A percentile compares a stretch with the other conserved stretches of the same genome.
Evolutionary conservation across 2,113 vertebrate species (phyloP).

Genomic region (Centropus bengalensis): DNA sequence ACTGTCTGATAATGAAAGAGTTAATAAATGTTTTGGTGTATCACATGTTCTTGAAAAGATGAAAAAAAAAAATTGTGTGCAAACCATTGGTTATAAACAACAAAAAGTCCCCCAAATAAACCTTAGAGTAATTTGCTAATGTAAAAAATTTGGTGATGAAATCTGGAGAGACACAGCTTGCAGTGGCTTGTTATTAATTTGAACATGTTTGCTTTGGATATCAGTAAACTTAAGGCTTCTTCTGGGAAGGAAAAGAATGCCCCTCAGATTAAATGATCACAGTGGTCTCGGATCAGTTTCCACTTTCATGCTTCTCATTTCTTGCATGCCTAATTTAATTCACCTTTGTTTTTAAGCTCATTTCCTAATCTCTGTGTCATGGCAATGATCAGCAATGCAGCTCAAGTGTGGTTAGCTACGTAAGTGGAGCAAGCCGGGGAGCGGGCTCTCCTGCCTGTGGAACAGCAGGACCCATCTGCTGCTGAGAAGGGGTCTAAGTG

Average conservation of each 20-base stretch:
- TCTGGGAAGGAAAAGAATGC: neutral
- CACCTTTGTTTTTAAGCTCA: neutral
- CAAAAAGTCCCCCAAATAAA: neutral
- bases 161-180: neutral
- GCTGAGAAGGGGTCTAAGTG: neutral
- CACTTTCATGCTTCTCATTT: neutral
- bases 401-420: neutral
- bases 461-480: neutral
- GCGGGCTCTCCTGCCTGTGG: neutral
- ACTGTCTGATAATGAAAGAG: neutral
- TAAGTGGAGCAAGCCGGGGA: fast-evolving
- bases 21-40: neutral
- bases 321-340: constrained; percentile 9
- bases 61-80: neutral
- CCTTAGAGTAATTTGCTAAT: neutral
- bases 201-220: neutral
- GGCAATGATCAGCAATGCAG: neutral
- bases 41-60: neutral
- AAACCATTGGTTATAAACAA: neutral
- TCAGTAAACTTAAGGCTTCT: neutral
- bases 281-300: neutral
- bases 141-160: neutral
- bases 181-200: neutral
- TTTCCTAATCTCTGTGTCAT: neutral
- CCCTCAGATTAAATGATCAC: neutral